Base-by-base conservation (phyloP, 2,888 invertebrate species). In the Tortricodes alternella region DNA sequence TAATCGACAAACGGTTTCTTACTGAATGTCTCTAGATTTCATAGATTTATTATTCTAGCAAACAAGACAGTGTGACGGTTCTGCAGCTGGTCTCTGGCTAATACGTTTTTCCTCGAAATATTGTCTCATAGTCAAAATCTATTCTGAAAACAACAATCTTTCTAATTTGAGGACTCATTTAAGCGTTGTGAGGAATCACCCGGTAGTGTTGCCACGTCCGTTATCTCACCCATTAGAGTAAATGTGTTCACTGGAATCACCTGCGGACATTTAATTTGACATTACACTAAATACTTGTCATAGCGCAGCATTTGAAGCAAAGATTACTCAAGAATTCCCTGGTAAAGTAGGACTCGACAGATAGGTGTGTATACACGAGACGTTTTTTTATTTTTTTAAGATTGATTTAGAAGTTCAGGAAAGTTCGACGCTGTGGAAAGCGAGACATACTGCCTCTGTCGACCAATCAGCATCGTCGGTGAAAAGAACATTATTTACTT, bases 261-360 rank as follows among this genome's bases (percentile, higher is more conserved):
- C 44, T 50, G 38, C 13, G 18, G 4, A 9, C 44, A 18, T 50
- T 56, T 44, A 43, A 56, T 56, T 56, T 56, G 32, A 56, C 50
- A 50, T 56, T 56, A 56, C 56, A 56, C 56, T 56, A 56, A 56
- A 56, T 56, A 56, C 56, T 37, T 49, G 55, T 8, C 37, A 43
- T 49, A 16, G 27, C 19, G 32, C 11, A 16, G 18, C 34, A 18
- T 23, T 29, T 11, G 19, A 49, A 48, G 15, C 16, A 15, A 4
- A 27, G 44, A 55, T 53, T 48, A 55, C 24, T 48, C 18, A 49
- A 55, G 48, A 29, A 27, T 37, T 35, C 35, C 19, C 53, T 46
- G 5, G 18, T 41, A 13, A 34, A 24, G 41, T 24, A 9, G 13
- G 24, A 24, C 39, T 21, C 23, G 39, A 38, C 38, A 38, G 3